phyloP scores from a whole-genome alignment of 2,888 invertebrate genomes.

The Tuta absoluta region DNA sequence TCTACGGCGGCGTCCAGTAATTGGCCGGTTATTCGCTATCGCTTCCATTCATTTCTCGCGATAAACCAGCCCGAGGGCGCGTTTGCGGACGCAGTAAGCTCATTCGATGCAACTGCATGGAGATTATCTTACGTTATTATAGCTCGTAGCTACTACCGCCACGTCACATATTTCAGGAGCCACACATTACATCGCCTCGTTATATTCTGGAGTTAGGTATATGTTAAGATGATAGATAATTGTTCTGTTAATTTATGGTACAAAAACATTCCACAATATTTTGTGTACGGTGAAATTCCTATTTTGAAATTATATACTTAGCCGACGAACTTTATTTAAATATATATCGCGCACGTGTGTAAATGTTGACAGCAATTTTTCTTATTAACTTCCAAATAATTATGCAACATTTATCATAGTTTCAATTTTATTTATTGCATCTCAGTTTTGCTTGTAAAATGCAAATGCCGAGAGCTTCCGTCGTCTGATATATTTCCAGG shows the following conservation, averaged over 20 bases:
- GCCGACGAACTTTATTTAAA: background rate
- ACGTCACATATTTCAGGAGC: conserved; percentile 33
- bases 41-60: conserved; percentile 74
- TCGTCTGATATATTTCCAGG: conserved; percentile 70
- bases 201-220: conserved; percentile 21
- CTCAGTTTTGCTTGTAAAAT: conserved; percentile 52
- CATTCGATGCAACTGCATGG: conserved; percentile 50
- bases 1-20: conserved; percentile 63
- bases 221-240: conserved; percentile 24
- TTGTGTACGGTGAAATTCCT: background rate
- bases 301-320: background rate
- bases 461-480: conserved; percentile 65
- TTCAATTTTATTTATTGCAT: conserved; percentile 27
- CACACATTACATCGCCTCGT: conserved; percentile 24
- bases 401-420: background rate
- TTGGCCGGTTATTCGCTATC: conserved; percentile 75
- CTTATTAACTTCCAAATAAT: background rate
- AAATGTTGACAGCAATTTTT: background rate
- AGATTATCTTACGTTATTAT: conserved; percentile 51
- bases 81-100: conserved; percentile 51
- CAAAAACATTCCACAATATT: background rate
- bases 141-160: conserved; percentile 33
- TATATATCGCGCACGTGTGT: background rate
- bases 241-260: conserved; percentile 7
- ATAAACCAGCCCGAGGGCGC: conserved; percentile 64